These are phyloP conservation scores for Luscinia megarhynchos DNA, from an alignment of 2,797 vertebrate genomes.

Conservation along the genomic window DNA sequence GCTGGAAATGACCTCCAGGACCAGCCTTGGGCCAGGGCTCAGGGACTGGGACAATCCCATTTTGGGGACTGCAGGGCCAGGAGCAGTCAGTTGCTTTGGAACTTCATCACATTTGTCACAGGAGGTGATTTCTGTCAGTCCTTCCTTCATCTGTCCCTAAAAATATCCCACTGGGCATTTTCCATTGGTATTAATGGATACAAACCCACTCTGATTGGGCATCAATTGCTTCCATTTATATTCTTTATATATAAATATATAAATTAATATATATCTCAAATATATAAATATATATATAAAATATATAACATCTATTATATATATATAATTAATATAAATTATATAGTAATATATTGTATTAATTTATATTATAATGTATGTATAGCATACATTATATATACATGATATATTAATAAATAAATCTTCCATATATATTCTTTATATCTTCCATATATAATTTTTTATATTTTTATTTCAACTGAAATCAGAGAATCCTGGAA, in stretches of 20 bases:
- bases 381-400: too few species aligned
- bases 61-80: background rate
- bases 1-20: background rate
- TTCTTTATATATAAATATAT: background rate
- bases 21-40: background rate
- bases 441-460: too few species aligned
- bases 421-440: too few species aligned
- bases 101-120: background rate
- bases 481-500: background rate
- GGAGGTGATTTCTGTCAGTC: background rate
- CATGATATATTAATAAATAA: too few species aligned
- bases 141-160: background rate
- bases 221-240: background rate
- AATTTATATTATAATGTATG: too few species aligned
- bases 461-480: background rate
- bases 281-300: too few species aligned
- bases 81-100: background rate
- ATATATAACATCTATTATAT: background rate
- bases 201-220: background rate
- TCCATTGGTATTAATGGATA: fast-evolving
- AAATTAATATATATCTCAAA: too few species aligned
- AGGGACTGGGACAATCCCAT: fast-evolving
- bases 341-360: too few species aligned
- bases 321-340: too few species aligned
- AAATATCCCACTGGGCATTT: background rate